Evolutionary conservation across 92 coral and sea anemone genomes (phyloP).

Genomic region (Scolanthus callimorphus): DNA sequence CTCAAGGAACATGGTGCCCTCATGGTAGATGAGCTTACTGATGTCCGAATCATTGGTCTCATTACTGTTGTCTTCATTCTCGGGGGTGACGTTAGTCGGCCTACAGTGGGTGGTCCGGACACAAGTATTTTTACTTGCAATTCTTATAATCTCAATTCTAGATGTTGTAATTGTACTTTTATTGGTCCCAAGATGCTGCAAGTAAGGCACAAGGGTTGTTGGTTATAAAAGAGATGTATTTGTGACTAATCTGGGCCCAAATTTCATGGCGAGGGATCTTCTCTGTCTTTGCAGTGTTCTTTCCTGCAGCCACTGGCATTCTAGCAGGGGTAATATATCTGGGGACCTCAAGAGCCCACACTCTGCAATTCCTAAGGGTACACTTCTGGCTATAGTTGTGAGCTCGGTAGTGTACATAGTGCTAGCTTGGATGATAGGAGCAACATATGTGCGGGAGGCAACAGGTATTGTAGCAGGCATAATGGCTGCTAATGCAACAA

Average conservation of each 20-base stretch:
- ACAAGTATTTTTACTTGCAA: slow-evolving; percentile 68
- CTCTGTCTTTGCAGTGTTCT: slow-evolving; percentile 94
- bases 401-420: slow-evolving; percentile 80
- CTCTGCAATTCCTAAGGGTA: slow-evolving; percentile 95
- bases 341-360: slow-evolving; percentile 86
- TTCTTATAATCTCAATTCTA: slow-evolving; percentile 71
- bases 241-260: slow-evolving; percentile 67
- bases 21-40: slow-evolving; percentile 84
- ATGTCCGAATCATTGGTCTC: slow-evolving; percentile 91
- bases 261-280: too few species aligned
- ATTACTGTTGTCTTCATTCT: slow-evolving; percentile 72
- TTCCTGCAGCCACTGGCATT: slow-evolving; percentile 97
- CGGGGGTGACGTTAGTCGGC: slow-evolving; percentile 82
- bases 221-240: slow-evolving; percentile 68
- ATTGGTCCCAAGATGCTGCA: slow-evolving; percentile 82
- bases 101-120: slow-evolving; percentile 95
- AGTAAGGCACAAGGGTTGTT: slow-evolving; percentile 63
- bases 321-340: slow-evolving; percentile 97
- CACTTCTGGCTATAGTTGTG: slow-evolving; percentile 78
- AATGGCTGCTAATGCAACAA: slow-evolving; percentile 3
- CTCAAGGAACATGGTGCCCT: slow-evolving; percentile 61
- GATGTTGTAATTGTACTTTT: slow-evolving; percentile 75
- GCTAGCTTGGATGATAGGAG: slow-evolving; percentile 87
- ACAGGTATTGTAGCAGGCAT: slow-evolving; percentile 61
- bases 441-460: slow-evolving; percentile 74